These are phyloP conservation scores for Urocolius indicus DNA, from an alignment of 2,113 vertebrate genomes.

Conservation along the genomic window DNA sequence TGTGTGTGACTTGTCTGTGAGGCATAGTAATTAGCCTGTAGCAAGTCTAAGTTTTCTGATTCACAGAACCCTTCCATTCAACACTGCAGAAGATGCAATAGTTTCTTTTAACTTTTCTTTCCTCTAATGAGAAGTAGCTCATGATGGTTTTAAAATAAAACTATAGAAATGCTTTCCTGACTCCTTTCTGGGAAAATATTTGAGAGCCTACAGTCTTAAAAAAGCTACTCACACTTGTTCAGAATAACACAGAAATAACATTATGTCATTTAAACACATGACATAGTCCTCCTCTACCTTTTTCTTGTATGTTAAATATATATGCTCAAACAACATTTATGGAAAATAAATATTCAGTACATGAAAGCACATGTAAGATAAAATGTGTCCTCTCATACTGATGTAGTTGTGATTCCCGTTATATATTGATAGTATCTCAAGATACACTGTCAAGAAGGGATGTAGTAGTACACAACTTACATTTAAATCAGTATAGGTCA, in stretches of 20 bases:
- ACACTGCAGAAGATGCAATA: background rate
- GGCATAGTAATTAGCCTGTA: background rate
- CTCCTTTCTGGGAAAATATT: background rate
- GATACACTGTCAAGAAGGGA: background rate
- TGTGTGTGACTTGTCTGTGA: background rate
- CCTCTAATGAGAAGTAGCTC: background rate
- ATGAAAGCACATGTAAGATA: background rate
- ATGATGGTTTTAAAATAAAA: background rate
- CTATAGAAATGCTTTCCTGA: background rate
- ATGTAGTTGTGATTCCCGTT: background rate
- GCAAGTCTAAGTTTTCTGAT: background rate
- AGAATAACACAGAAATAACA: background rate
- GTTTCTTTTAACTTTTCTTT: background rate
- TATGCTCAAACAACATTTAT: background rate
- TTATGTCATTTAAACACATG: background rate
- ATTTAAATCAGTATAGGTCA: background rate
- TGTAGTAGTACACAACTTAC: background rate
- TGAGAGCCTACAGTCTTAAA: background rate
- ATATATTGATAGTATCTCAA: background rate
- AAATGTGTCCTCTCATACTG: background rate
- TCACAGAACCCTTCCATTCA: background rate
- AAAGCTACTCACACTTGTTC: background rate
- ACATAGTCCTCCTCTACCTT: background rate
- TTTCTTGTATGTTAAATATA: background rate
- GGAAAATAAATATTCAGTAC: background rate